Base-by-base conservation (phyloP, 2,113 vertebrate genomes). In the Hyla sarda region DNA sequence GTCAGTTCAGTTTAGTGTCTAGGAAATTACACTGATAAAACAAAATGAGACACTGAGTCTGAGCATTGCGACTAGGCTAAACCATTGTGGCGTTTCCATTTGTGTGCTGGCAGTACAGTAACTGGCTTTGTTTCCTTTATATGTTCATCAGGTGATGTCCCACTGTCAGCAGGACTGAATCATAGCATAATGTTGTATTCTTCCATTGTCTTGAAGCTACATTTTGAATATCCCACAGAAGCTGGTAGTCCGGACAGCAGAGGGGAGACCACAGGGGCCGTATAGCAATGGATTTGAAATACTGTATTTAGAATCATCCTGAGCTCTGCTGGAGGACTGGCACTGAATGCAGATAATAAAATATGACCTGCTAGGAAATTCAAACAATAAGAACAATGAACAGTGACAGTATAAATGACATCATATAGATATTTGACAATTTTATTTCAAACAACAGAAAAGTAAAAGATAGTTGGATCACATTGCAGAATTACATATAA, bases 291-390 rank as follows among this genome's bases (percentile, higher is more conserved):
- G 76, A 75, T 69, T 37, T 5, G 23, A 5, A 47, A 5, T 13
- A n/a, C n/a, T n/a, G n/a, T n/a, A 62, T 56, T 6, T 83, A 82
- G 21, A 12, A 83, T 16, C 69, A 50, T 83, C 25, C 73, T 87
- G 83, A 82, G 41, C 89, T 88, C 88, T 87, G 87, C 88, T 88
- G 82, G 87, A 67, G 87, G 48, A 65, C 83, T 62, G 82, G 78
- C 48, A n/a, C 75, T 47, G 50, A 21, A 82, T 72, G 32, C 6
- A 82, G 82, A 62, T 67, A 88, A 82, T 69, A 41, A 87, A 78
- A 69, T 56, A 88, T 67, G 88, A 62, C 73, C 56, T 58, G 17
- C 87, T 34, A 87, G 74, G 45, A 88, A 23, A 73, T 0, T 1
- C 21, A 25, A 76, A 71, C 2, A 10, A 76, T 4, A 34, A 87